Evolutionary conservation across 1,140 invertebrate species (phyloP).

Genomic region (Bilobella aurantiaca): DNA sequence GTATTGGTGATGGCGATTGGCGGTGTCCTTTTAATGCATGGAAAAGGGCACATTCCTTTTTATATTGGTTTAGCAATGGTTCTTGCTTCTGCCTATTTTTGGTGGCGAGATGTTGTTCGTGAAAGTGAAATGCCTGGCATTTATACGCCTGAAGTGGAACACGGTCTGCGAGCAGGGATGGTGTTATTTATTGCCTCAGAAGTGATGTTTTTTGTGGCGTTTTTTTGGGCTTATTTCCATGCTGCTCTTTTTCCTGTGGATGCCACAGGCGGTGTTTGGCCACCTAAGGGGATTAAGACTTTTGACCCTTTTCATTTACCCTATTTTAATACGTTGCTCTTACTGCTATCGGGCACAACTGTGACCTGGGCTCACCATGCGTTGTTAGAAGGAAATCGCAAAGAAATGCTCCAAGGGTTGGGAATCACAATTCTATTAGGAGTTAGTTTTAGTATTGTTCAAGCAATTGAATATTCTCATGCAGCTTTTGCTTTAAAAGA

Average conservation of each 20-base stretch:
- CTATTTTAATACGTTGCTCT: slow-evolving; percentile 42
- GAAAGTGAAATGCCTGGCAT: no score
- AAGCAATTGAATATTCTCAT: slow-evolving; percentile 41
- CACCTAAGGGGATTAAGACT: slow-evolving; percentile 46
- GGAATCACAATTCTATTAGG: slow-evolving; percentile 48
- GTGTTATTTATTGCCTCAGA: slow-evolving; percentile 54
- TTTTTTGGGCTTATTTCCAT: slow-evolving; percentile 57
- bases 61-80: no score
- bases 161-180: slow-evolving; percentile 49
- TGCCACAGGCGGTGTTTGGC: slow-evolving; percentile 51
- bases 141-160: no score
- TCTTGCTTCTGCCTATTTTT: no score
- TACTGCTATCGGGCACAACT: slow-evolving; percentile 40
- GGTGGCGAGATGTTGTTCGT: no score
- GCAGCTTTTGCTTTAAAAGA: slow-evolving; percentile 48
- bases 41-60: no score
- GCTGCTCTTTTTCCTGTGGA: slow-evolving; percentile 48
- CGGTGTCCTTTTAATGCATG: no score
- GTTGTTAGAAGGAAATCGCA: slow-evolving; percentile 45
- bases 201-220: slow-evolving; percentile 51
- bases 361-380: slow-evolving; percentile 45
- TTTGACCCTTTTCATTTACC: slow-evolving; percentile 52
- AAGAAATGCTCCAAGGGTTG: slow-evolving; percentile 41
- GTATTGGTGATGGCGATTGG: no score
- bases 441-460: slow-evolving; percentile 44